Percentiles rank a stretch among this genome's conserved stretches.
Evolutionary conservation across 2,797 vertebrate species (phyloP).

Genomic region (Pangasius macronema): DNA sequence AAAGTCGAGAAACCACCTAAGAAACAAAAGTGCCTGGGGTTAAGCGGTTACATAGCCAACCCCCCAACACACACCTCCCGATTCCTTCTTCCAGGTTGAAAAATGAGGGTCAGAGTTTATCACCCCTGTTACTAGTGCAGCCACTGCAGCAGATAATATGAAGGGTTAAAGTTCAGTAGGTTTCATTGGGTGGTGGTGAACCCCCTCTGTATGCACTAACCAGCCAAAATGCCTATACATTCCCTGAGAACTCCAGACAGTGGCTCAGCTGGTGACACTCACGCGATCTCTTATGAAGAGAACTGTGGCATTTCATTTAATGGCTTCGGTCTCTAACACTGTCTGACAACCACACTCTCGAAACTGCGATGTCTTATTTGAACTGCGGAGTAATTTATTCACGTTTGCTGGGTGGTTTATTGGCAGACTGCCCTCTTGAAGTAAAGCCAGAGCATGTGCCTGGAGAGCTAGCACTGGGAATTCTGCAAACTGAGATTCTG

Average conservation of each 20-base stretch:
- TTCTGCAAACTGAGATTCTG: constrained; percentile 45
- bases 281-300: constrained; percentile 22
- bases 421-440: constrained; percentile 65
- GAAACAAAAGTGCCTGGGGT: constrained; percentile 45
- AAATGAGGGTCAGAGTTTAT: constrained; percentile 78
- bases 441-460: constrained; percentile 71
- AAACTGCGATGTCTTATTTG: constrained; percentile 67
- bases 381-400: constrained; percentile 66
- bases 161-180: constrained; percentile 74
- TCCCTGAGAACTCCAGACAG: constrained; percentile 11
- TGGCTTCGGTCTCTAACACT: constrained; percentile 17
- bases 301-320: constrained; percentile 26
- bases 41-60: constrained; percentile 35
- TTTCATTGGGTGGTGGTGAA: constrained; percentile 67
- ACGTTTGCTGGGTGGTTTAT: constrained; percentile 70
- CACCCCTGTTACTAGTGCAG: constrained; percentile 68
- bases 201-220: constrained; percentile 53
- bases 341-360: constrained; percentile 52
- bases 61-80: constrained; percentile 10
- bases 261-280: constrained; percentile 11
- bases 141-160: constrained; percentile 73
- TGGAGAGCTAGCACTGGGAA: constrained; percentile 61
- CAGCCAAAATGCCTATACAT: constrained; percentile 33
- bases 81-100: constrained; percentile 65
- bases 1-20: constrained; percentile 12